Evolutionary conservation across 1,140 invertebrate genomes (phyloP), one percentile per base, ranked within the genome.

Genomic region (Sitobion miscanthi): DNA sequence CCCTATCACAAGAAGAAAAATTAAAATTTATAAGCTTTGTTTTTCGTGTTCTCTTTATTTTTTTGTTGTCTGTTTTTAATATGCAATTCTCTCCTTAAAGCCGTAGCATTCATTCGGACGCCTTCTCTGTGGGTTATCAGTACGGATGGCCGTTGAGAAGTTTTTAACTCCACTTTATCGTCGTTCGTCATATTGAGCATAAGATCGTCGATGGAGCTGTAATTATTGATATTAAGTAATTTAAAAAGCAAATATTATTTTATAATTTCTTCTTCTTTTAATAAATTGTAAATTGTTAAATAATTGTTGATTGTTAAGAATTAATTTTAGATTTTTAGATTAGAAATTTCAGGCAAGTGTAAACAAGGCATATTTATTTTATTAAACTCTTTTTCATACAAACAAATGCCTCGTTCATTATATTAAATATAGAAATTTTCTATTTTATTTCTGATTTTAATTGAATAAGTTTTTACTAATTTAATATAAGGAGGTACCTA

Each of bases 91-190:
- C 77, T 92, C 54, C n/a, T 92, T 42, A 85, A 38, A 42, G 91
- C 69, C 20, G 77, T 52, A 30, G 45, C 17, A 85, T 52, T 92
- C 91, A 92, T 92, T n/a, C 91, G 30, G 38, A 92, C 47, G 30
- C 91, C 77, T 38, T 85, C 91, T 54, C 91, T 92, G 14, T 90
- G 52, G 25, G 52, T 90, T 62, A 62, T 35, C n/a, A 21, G 14
- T n/a, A 69, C 14, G 14, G 30, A 9, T n/a, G 30, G 49, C 47
- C 8, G 23, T 11, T 42, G 82, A 85, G 35, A 42, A 42, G 21
- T 3, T 52, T n/a, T 88, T 2, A 88, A 9, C 4, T 35, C 49
- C 20, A 49, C n/a, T 88, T 88, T n/a, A 35, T 21, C n/a, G 14
- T 88, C 1, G 17, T 88, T 35, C 0, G 3, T 38, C 17, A 38